Conservation (phyloP, 2,113 vertebrate genomes). For the Psittacula cyanocephala region DNA sequence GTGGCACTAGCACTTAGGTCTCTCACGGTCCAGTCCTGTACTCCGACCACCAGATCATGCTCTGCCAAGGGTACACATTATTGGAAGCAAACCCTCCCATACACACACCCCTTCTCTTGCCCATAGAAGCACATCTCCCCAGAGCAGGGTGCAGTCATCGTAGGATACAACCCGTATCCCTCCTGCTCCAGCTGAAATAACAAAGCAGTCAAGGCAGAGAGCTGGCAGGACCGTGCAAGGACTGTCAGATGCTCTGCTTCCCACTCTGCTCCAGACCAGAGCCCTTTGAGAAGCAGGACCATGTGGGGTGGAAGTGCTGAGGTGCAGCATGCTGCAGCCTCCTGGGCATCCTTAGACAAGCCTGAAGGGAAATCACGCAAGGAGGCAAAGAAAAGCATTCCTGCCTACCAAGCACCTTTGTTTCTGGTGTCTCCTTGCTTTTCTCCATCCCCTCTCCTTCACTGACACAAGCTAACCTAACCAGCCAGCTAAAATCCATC, state of each 20-base stretch:
- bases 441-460: background rate
- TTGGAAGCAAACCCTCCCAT: conserved; percentile 15
- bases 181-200: background rate
- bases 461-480: background rate
- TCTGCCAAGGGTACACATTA: conserved; percentile 52
- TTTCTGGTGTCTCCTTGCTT: background rate
- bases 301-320: conserved; percentile 3
- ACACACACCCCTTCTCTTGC: background rate
- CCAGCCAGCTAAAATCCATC: background rate
- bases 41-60: background rate
- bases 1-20: background rate
- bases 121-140: background rate
- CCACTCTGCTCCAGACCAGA: background rate
- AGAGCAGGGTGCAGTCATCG: background rate
- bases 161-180: background rate
- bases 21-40: background rate
- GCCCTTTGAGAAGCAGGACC: background rate
- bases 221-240: background rate
- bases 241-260: background rate
- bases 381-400: background rate
- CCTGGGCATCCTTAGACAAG: conserved; percentile 52
- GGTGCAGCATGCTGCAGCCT: conserved; percentile 50
- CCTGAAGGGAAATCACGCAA: background rate
- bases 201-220: background rate
- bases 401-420: background rate